Base-by-base conservation (phyloP, 2,888 invertebrate species). In the Diadromus collaris region DNA sequence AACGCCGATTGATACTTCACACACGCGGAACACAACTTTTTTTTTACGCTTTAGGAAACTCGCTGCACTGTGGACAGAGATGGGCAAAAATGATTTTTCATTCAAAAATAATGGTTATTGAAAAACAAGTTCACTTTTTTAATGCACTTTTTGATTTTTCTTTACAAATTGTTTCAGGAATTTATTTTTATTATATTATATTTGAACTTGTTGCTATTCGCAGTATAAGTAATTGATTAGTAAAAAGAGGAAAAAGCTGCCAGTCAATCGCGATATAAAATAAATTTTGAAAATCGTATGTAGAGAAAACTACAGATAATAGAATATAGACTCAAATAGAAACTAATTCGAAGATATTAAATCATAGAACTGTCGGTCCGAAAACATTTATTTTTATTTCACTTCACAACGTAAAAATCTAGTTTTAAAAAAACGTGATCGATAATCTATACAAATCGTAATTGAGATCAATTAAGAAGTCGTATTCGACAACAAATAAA, bases 1-100 rank as follows among this genome's bases (percentile, higher is more conserved):
- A n/a, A 56, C 16, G 29, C 4, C 16, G 16, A 29, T n/a, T 2
- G 16, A 7, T 56, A 1, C n/a, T 48, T 48, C 16, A 7, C 46
- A 48, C 46, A 48, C 56, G 29, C 10, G 27, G 27, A 29, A 56
- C n/a, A 27, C 27, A 46, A 64, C 6, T 27, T 64, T 6, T 64
- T 64, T 27, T 27, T 63, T 61, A 54, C 56, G n/a, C 7, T n/a
- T n/a, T 21, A 13, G n/a, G 7, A 56, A 29, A 27, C 29, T 27
- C 56, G 56, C 29, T 56, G 56, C 56, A 56, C 56, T n/a, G 56
- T n/a, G 13, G 29, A 29, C 29, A 16, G 16, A 56, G 56, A 56
- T 48, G 19, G 46, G 46, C 29, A 16, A 21, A 19, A 51, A 56
- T 29, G 16, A 29, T 16, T 16, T 56, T 29, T 29, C 2, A 24